Evolutionary conservation across 2,888 invertebrate species (phyloP), one percentile per base, ranked within the genome.

Genomic region (Dorcus parallelipipedus): DNA sequence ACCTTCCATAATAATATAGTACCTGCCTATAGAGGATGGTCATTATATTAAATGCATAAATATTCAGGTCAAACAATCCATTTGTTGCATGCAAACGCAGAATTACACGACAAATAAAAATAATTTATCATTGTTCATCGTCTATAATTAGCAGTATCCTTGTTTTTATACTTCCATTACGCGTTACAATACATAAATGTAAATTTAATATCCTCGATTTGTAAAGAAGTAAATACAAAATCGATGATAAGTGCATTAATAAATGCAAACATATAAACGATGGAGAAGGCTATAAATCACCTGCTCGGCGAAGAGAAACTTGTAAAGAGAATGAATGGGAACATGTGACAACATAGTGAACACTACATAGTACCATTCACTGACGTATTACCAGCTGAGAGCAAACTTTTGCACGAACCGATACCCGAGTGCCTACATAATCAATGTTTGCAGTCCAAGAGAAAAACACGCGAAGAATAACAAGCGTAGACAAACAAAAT

Each of bases 371-470:
- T 54, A 58, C 20, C 58, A 58, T 58, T 58, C 54, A 47, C 54
- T 58, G 58, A 58, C 58, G 58, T 58, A 54, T 50, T 56, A 48
- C 52, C 57, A 57, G 57, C 57, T 57, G 57, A 58, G 49, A 41
- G 42, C 54, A 54, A 58, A 54, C 58, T 50, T 58, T 58, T 58
- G 54, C 54, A 54, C 42, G 54, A 50, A 53, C 58, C 54, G 58
- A 58, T 58, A 54, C 45, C 53, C 47, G 57, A 51, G 52, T 52
- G 52, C 51, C 52, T 56, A 48, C 52, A 57, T 14, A 57, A 57
- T 48, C 57, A 33, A 53, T 53, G 57, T 52, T 57, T 52, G n/a
- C 41, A 10, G 14, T 41, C 41, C n/a, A 7, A 33, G 26, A 33
- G 26, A 41, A 10, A 41, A n/a, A 41, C 41, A 41, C 41, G 41